Conservation (phyloP, 2,888 invertebrate species). For the Eristalis pertinax region DNA sequence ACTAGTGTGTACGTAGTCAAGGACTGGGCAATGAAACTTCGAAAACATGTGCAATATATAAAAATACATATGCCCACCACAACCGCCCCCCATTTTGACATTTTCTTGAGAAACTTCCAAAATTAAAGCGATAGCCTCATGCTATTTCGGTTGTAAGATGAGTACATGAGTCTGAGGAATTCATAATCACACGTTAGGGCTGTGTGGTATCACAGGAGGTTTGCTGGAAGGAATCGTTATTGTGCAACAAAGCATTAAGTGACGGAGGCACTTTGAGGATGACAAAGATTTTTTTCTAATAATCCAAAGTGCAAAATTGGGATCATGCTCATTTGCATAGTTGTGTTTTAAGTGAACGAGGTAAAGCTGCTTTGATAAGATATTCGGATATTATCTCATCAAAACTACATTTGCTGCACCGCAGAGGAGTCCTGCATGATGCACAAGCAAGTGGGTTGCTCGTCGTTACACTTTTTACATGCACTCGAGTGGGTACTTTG, state of each 20-base stretch:
- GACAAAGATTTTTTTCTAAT: neutral
- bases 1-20: neutral
- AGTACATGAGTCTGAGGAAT: neutral
- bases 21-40: conserved; percentile 5
- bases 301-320: neutral
- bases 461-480: neutral
- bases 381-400: neutral
- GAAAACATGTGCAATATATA: neutral
- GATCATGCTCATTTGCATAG: neutral
- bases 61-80: neutral
- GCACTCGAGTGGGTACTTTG: neutral
- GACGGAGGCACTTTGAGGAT: neutral
- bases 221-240: neutral
- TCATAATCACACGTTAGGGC: neutral
- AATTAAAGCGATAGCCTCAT: conserved; percentile 20
- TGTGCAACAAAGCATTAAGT: neutral
- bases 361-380: neutral
- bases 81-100: conserved; percentile 5
- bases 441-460: too few species aligned
- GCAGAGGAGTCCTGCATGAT: neutral
- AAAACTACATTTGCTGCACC: neutral
- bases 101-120: conserved; percentile 19
- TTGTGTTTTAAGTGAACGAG: neutral
- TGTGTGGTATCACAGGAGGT: neutral
- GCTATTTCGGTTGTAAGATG: conserved; percentile 18